A percentile compares a stretch with the other conserved stretches of the same genome.
phyloP scores from a whole-genome alignment of 2,888 invertebrate genomes.

The Drosophila rellima region DNA sequence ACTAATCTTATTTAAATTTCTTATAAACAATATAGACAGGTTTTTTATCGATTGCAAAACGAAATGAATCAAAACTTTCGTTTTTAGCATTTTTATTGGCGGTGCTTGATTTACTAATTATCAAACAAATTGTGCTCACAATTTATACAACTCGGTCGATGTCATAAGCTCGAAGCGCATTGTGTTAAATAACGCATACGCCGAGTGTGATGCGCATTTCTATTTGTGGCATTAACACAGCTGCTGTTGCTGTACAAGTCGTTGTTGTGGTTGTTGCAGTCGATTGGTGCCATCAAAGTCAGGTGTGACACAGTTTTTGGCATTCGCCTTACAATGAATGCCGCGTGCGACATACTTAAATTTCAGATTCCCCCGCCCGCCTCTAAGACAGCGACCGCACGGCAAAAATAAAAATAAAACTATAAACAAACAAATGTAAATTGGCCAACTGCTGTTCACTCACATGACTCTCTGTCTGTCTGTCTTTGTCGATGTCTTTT shows the following conservation, averaged over 20 bases:
- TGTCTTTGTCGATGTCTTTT: conserved; percentile 12
- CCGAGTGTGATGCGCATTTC: conserved; percentile 65
- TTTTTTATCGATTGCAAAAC: conserved; percentile 30
- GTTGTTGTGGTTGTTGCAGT: conserved; percentile 27
- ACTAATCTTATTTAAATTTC: conserved; percentile 4
- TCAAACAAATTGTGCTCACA: conserved; percentile 55
- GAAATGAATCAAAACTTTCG: conserved; percentile 53
- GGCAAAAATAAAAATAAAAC: conserved; percentile 40
- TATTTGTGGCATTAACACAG: conserved; percentile 54
- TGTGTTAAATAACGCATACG: conserved; percentile 76
- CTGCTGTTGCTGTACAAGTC: conserved; percentile 21
- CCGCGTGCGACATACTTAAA: conserved; percentile 61
- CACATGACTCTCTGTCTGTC: conserved; percentile 26
- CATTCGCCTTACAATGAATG: conserved; percentile 52
- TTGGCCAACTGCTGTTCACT: conserved; percentile 45
- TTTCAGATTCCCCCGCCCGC: conserved; percentile 32
- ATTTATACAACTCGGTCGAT: conserved; percentile 53
- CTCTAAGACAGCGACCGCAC: neutral
- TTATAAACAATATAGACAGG: conserved; percentile 6
- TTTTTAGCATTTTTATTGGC: conserved; percentile 39
- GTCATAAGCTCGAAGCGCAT: conserved; percentile 60
- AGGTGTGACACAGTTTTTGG: conserved; percentile 74
- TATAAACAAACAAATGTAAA: conserved; percentile 64
- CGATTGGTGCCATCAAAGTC: conserved; percentile 67
- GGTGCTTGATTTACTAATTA: conserved; percentile 61